Conservation (phyloP, 1,140 invertebrate species). For the Euwallacea similis region DNA sequence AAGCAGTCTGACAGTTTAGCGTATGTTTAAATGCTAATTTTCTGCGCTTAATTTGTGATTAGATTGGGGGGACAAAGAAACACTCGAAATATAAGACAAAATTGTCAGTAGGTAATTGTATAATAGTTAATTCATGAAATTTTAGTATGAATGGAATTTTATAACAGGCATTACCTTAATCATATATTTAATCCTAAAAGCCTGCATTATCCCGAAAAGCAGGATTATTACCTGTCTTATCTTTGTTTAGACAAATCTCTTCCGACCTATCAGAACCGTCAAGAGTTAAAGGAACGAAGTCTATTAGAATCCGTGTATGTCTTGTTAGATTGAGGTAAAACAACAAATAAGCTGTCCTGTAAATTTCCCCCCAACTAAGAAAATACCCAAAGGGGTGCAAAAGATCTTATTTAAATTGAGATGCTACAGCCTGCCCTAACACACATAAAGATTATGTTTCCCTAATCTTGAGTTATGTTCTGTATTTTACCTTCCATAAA, state of each 20-base stretch:
- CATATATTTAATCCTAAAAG: too few relatives aligned
- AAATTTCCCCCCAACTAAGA: slow-evolving; percentile 10
- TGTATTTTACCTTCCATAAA: slow-evolving; percentile 22
- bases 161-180: too few relatives aligned
- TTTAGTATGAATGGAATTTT: too few relatives aligned
- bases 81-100: too few relatives aligned
- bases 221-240: background rate
- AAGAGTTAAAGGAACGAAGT: background rate
- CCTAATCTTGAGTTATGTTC: slow-evolving; percentile 26
- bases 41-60: too few relatives aligned
- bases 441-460: slow-evolving; percentile 24
- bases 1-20: too few relatives aligned
- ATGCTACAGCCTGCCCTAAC: slow-evolving; percentile 12
- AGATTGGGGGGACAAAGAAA: too few relatives aligned
- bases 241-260: slow-evolving; percentile 2
- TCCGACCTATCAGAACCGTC: background rate
- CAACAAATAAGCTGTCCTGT: slow-evolving; percentile 10
- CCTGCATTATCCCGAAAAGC: too few relatives aligned
- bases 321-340: slow-evolving; percentile 1
- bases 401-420: slow-evolving; percentile 20
- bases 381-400: slow-evolving; percentile 17
- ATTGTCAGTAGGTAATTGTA: too few relatives aligned
- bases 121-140: too few relatives aligned
- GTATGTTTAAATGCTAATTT: too few relatives aligned
- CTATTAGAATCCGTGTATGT: background rate